Base-by-base conservation (phyloP, 2,797 vertebrate species). In the Stomatorhinus walkeri region DNA sequence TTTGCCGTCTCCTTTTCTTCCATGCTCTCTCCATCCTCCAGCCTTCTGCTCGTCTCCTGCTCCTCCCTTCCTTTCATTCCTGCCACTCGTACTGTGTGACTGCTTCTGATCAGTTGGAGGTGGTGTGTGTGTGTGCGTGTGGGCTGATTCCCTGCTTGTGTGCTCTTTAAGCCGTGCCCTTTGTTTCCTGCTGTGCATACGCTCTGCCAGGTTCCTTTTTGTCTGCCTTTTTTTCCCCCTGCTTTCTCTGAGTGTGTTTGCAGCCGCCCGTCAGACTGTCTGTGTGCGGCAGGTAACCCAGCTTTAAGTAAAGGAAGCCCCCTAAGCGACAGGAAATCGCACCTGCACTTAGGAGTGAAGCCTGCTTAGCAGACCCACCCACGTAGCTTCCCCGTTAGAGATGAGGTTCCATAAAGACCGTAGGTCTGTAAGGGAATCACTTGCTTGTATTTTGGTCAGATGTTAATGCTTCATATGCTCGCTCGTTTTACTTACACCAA, bases 41-140 rank as follows among this genome's bases (percentile, higher is more conserved):
- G 64, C 36, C 7, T 22, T 68, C 81, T 19, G 79, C 56, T 43
- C 14, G 51, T 46, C 43, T 68, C 81, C 32, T 16, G 14, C 19
- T n/a, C 4, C 28, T 49, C 79, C 48, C 81, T 52, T 2, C 16
- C 83, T 76, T 46, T 49, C 84, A 72, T 22, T 40, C 8, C 46
- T 56, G 40, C 56, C 52, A 56, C n/a, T 64, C 8, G n/a, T 87
- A 24, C 59, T 48, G 61, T 89, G 85, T 90, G 88, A 91, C 91
- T 92, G 22, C 28, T 49, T 59, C 28, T 87, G n/a, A 79, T 85
- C 76, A 81, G 76, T 22, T 81, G 76, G 76, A n/a, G 76, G 22
- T 81, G 76, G 16, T 9, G 19, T 22, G 49, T 3, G 16, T 7
- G 40, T 46, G 48, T 36, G 14, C 48, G 32, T 68, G 28, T 14